Base-by-base conservation (phyloP, 2,888 invertebrate genomes). In the Idaea biselata region DNA sequence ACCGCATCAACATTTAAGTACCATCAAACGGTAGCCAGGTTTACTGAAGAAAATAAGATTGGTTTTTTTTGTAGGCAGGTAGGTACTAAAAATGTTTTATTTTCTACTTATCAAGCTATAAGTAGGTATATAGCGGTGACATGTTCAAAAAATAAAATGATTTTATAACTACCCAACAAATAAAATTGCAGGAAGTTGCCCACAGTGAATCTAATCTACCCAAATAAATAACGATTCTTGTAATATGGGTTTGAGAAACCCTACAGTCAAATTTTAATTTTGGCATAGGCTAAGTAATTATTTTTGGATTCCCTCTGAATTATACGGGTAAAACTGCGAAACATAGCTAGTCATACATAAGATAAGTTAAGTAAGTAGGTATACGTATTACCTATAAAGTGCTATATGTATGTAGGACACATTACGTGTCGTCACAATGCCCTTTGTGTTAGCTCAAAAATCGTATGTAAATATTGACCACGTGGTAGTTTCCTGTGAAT, bases 391-490 rank as follows among this genome's bases (percentile, higher is more conserved):
- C 25, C 5, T 25, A 25, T 25, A 25, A 5, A 5, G 25, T 25
- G 25, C 25, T 25, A 25, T 25, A 25, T 3, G 25, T 25, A 25
- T 25, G 25, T 25, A 25, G 25, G 25, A 25, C 25, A 25, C 25
- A 25, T 25, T 67, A 73, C 66, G 72, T 75, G 71, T 75, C 79
- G 77, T 76, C 77, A 82, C 73, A 67, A 66, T 68, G 67, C 69
- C 69, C 68, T 67, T 72, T 73, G 72, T 73, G 72, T 64, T 64
- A 67, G 68, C 75, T 78, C 76, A 44, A 44, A 44, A 44, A 44
- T 14, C 44, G 8, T 1, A 44, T 44, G 44, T 44, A 44, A 44
- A 44, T 77, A 76, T 79, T 64, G 44, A 77, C 76, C 83, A 85
- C 84, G 83, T 82, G 84, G 80, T 69, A 14, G 14, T 44, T 44